Evolutionary conservation across 2,113 vertebrate species (phyloP).

Genomic region (Mastomys natalensis): DNA sequence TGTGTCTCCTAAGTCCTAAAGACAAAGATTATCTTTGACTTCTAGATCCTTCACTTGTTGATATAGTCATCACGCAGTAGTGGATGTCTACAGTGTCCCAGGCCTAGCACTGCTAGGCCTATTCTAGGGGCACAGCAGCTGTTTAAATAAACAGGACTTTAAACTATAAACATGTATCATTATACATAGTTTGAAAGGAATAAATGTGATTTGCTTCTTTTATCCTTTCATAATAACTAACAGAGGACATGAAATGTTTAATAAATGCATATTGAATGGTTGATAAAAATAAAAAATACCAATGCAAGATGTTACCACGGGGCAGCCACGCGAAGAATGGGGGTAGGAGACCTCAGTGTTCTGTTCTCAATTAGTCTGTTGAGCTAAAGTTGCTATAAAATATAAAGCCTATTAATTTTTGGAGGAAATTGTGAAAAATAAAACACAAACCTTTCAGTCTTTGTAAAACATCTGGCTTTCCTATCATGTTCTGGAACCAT

Average conservation of each 20-base stretch:
- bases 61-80: not conserved
- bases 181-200: not conserved
- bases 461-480: not conserved
- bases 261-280: not conserved
- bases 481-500: not conserved
- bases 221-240: not conserved
- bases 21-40: not conserved
- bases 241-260: not conserved
- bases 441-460: not conserved
- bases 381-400: not conserved
- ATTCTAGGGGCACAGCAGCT: not conserved
- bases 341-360: not conserved
- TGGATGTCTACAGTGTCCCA: not conserved
- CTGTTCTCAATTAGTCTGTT: not conserved
- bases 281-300: not conserved
- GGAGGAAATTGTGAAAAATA: slow-evolving; percentile 15
- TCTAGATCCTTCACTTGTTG: not conserved
- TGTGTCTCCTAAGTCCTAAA: not conserved
- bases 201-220: not conserved
- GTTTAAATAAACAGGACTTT: slow-evolving; percentile 10
- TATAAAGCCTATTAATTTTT: not conserved
- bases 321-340: not conserved
- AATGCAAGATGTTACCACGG: not conserved
- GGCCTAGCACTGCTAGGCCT: not conserved
- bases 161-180: not conserved